Evolutionary conservation across 2,797 vertebrate species (phyloP), one percentile per base, ranked within the genome.

Genomic region (Echeneis naucrates): DNA sequence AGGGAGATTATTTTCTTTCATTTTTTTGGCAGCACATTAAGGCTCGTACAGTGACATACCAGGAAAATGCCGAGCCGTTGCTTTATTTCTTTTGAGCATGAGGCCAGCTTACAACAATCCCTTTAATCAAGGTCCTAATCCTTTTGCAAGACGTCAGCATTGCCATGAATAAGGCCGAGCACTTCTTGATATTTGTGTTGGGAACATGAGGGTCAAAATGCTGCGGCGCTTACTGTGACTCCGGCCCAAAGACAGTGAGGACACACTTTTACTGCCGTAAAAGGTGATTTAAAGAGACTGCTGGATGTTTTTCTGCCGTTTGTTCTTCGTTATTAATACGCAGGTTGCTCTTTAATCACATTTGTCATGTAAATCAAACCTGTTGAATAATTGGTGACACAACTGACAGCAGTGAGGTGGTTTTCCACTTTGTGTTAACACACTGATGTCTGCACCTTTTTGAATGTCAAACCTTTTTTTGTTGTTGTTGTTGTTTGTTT

Each of bases 61-160:
- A 73, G 75, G 77, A 75, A 87, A 85, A 89, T 82, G 76, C 79
- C 63, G 54, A 26, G 81, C 84, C 81, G 86, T 89, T 86, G 86
- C 75, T 88, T 85, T 84, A 86, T 92, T 88, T 90, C 82, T 91
- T 81, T n/a, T 88, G 75, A 84, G 80, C 83, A 86, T 81, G 83
- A 88, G 78, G 78, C 85, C 87, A 89, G 85, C 75, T 92, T 89
- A 86, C 77, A 89, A 84, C 84, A 89, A 91, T 90, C 85, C 87
- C 88, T 93, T 91, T 91, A 93, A 93, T 93, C 90, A 93, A 90
- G 90, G 83, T 88, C 77, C 80, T 93, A 92, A 94, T 93, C 90
- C 92, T 78, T 87, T 68, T 75, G 90, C 80, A 92, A 91, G 89
- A 93, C 83, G 84, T 94, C 89, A 93, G 84, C 76, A 61, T n/a